These are phyloP conservation scores for Cettia cetti DNA, from an alignment of 2,113 vertebrate species.

Conservation along the genomic window DNA sequence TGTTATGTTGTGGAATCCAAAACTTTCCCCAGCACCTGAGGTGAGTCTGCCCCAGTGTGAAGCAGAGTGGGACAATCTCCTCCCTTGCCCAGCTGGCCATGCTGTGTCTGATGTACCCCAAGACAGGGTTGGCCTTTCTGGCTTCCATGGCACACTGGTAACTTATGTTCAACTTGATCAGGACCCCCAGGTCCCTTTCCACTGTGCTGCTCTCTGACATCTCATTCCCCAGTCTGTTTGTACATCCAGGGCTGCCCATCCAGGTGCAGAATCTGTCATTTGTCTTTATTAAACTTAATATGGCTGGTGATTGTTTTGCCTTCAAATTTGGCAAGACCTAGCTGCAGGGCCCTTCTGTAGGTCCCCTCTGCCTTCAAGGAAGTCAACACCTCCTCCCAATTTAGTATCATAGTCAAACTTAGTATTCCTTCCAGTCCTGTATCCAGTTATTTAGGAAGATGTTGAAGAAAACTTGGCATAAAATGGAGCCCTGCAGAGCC, in stretches of 20 bases:
- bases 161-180: not conserved
- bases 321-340: not conserved
- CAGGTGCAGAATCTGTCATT: not conserved
- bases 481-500: not conserved
- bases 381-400: not conserved
- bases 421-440: not conserved
- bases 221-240: not conserved
- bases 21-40: not conserved
- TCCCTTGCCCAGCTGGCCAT: rapidly evolving
- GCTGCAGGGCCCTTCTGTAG: not conserved
- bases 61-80: not conserved
- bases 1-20: not conserved
- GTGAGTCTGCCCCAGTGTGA: rapidly evolving
- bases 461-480: not conserved
- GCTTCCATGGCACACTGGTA: not conserved
- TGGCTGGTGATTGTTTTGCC: not conserved
- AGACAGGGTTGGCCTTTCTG: rapidly evolving
- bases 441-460: not conserved
- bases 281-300: not conserved
- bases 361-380: not conserved
- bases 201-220: not conserved
- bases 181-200: not conserved
- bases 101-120: rapidly evolving
- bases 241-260: not conserved
- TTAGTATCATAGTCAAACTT: not conserved